Base-by-base conservation (phyloP, 2,888 invertebrate species). In the Colostygia pectinataria region DNA sequence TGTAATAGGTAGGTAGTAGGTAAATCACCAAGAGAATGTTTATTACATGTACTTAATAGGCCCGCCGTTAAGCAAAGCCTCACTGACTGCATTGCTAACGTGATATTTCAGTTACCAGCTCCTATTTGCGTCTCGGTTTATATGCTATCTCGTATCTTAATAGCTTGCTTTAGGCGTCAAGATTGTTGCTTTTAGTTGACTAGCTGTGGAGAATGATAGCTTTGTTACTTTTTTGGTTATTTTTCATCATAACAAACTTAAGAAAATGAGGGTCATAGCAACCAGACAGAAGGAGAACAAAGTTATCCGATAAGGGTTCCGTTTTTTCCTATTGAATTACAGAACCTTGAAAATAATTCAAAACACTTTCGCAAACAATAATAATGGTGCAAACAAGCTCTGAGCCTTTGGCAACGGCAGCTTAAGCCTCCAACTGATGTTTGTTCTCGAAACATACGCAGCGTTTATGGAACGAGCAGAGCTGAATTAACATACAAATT, bases 371-470 rank as follows among this genome's bases (percentile, higher is more conserved):
- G 20, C 7, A 33, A 33, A 20, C 33, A 20, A 6, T 33, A 50
- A 39, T 43, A 23, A 25, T 36, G 14, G 15, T 25, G 37, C 41
- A 44, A 45, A 51, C 51, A 45, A 20, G 12, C n/a, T 13, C 27
- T 50, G 15, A 45, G 41, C 51, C 44, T 51, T 34, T 28, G 20
- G 29, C 25, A 51, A 51, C 37, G 37, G 43, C 33, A 31, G 25
- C 68, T 68, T 75, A 74, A 77, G 75, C 76, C 75, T 33, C 38
- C 28, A 10, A 39, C 42, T 46, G 51, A 46, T 48, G 37, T 48
- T 52, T 52, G 52, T 25, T 42, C 38, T 32, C 31, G 32, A 42
- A 42, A 51, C 45, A 43, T 38, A 38, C 29, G 40, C 40, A 24
- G 34, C 46, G 51, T 41, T 38, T 38, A 43, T 27, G 34, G 28